A percentile compares a stretch with the other conserved stretches of the same genome.
phyloP scores from a whole-genome alignment of 2,797 vertebrate species.

The Danionella dracula region DNA sequence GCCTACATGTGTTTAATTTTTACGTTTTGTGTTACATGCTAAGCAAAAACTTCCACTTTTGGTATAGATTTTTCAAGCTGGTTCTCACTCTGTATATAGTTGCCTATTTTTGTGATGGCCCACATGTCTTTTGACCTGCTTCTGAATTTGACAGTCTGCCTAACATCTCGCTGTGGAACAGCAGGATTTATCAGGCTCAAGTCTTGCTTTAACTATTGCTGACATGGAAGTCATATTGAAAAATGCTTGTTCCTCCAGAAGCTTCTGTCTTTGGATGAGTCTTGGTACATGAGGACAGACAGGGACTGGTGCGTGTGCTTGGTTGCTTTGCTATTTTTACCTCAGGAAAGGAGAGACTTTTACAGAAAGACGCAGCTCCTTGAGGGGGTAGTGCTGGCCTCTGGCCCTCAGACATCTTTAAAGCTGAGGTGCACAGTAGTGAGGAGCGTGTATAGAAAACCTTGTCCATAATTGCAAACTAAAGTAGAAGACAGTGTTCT shows the following conservation, averaged over 20 bases:
- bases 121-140: slow-evolving; percentile 58
- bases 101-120: slow-evolving; percentile 57
- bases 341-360: slow-evolving; percentile 61
- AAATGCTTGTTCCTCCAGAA: slow-evolving; percentile 43
- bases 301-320: slow-evolving; percentile 70
- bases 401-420: not conserved
- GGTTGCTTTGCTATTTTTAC: slow-evolving; percentile 76
- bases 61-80: slow-evolving; percentile 42
- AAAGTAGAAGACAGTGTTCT: no score
- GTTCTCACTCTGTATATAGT: slow-evolving; percentile 53
- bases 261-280: slow-evolving; percentile 38
- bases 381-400: slow-evolving; percentile 58
- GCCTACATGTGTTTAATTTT: no score
- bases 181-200: not conserved
- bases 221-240: not conserved
- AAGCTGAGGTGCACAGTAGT: not conserved
- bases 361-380: slow-evolving; percentile 40
- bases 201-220: slow-evolving; percentile 8
- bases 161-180: not conserved
- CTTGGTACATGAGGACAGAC: slow-evolving; percentile 54
- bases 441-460: not conserved
- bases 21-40: no score
- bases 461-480: no score
- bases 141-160: slow-evolving; percentile 43
- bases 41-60: no score